These are phyloP conservation scores for Glyphotaelius pellucidus DNA, from an alignment of 2,888 invertebrate species.

Conservation along the genomic window DNA sequence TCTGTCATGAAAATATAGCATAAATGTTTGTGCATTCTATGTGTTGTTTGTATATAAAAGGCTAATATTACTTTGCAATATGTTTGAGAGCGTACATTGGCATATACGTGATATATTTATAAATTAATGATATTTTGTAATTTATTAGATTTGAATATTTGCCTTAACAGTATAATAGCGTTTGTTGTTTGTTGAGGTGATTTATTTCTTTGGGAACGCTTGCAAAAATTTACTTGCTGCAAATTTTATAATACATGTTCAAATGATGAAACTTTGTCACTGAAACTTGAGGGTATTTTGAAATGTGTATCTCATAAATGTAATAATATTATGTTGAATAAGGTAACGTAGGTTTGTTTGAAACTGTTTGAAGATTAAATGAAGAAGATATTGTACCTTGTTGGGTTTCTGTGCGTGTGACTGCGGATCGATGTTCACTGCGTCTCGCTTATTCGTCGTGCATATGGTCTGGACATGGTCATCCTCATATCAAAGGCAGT, in stretches of 20 bases:
- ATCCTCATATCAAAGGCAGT: not conserved
- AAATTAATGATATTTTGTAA: conserved; percentile 27
- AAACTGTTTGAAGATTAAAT: not conserved
- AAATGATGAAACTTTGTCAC: not conserved
- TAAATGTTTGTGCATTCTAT: not conserved
- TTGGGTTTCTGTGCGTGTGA: not conserved
- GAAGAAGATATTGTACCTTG: not conserved
- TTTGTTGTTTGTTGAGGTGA: conserved; percentile 11
- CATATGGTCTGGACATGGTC: not conserved
- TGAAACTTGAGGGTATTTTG: not conserved
- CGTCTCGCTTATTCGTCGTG: not conserved
- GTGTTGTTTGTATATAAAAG: conserved; percentile 2
- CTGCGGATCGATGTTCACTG: not conserved
- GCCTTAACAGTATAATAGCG: conserved; percentile 41
- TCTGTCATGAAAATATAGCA: not conserved
- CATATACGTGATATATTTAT: conserved; percentile 31
- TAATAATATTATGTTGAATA: not conserved
- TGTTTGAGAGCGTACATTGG: conserved; percentile 9
- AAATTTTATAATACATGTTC: not conserved
- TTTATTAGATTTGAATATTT: conserved; percentile 39
- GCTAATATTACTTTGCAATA: conserved; percentile 15
- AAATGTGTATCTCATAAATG: conserved; percentile 2
- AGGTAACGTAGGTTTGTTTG: conserved; percentile 2
- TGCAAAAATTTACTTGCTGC: not conserved
- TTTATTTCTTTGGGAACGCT: not conserved